Conservation (phyloP, 2,797 vertebrate species). For the Psittacula echo region DNA sequence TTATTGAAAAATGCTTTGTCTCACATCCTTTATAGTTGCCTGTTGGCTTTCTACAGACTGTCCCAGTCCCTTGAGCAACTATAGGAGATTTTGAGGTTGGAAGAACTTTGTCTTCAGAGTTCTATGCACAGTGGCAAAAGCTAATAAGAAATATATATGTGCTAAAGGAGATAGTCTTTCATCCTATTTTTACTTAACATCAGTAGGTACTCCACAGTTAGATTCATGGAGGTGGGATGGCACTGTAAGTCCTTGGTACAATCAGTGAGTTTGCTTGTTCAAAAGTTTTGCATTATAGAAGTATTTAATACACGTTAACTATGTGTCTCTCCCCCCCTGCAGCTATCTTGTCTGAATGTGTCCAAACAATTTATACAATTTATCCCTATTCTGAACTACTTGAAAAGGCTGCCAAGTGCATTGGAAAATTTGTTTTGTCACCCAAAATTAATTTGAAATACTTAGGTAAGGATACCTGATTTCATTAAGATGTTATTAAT, state of each 20-base stretch:
- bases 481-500: not conserved
- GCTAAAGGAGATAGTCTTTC: not conserved
- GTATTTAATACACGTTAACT: not conserved
- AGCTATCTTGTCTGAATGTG: conserved; percentile 98
- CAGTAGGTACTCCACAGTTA: not conserved
- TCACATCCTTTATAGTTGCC: not conserved
- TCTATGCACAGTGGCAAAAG: not conserved
- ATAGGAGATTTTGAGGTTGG: not conserved
- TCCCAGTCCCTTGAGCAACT: not conserved
- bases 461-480: conserved; percentile 85
- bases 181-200: not conserved
- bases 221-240: not conserved
- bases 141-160: not conserved
- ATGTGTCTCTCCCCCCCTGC: not conserved
- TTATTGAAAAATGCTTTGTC: not conserved
- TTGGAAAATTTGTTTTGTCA: conserved; percentile 96
- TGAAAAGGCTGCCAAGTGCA: conserved; percentile 96
- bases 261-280: not conserved
- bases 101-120: not conserved
- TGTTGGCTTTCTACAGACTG: not conserved
- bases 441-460: conserved; percentile 98
- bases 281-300: not conserved
- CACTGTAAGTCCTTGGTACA: not conserved
- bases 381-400: conserved; percentile 92
- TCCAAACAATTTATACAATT: conserved; percentile 95